Conservation (phyloP, 2,888 invertebrate species). For the Apocheima hispidaria region DNA sequence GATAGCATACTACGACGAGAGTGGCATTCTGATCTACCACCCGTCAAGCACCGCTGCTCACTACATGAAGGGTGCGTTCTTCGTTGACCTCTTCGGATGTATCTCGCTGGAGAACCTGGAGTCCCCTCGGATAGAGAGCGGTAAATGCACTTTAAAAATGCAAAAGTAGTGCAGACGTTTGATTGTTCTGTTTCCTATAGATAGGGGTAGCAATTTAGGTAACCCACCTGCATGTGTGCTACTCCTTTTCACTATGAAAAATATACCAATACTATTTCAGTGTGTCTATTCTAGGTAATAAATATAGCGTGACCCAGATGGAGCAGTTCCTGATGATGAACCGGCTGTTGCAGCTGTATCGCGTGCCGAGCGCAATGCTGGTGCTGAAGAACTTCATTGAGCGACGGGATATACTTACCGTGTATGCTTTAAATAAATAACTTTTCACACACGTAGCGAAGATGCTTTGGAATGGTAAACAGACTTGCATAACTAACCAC, state of each 20-base stretch:
- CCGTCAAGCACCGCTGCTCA: constrained; percentile 72
- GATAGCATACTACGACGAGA: constrained; percentile 69
- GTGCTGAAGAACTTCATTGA: constrained; percentile 58
- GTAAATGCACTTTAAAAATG: constrained; percentile 42
- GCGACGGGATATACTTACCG: constrained; percentile 64
- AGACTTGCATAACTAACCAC: no score
- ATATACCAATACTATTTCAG: no score
- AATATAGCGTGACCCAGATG: constrained; percentile 52
- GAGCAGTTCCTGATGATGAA: constrained; percentile 70
- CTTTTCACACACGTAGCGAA: no score
- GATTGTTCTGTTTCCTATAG: no score
- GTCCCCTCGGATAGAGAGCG: constrained; percentile 50
- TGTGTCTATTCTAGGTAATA: constrained; percentile 55
- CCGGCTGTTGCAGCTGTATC: constrained; percentile 71
- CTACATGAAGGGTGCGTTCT: constrained; percentile 68
- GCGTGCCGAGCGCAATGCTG: constrained; percentile 64
- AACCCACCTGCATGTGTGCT: no score
- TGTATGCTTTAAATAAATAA: no score
- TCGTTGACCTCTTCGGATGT: constrained; percentile 64
- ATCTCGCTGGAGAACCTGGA: constrained; percentile 67
- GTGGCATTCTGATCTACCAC: constrained; percentile 70
- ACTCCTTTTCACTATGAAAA: no score
- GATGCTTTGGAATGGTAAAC: no score
- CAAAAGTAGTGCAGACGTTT: no score
- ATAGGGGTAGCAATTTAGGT: no score